Conservation (phyloP, 1,140 invertebrate genomes). For the Lysiphlebus fabarum region DNA sequence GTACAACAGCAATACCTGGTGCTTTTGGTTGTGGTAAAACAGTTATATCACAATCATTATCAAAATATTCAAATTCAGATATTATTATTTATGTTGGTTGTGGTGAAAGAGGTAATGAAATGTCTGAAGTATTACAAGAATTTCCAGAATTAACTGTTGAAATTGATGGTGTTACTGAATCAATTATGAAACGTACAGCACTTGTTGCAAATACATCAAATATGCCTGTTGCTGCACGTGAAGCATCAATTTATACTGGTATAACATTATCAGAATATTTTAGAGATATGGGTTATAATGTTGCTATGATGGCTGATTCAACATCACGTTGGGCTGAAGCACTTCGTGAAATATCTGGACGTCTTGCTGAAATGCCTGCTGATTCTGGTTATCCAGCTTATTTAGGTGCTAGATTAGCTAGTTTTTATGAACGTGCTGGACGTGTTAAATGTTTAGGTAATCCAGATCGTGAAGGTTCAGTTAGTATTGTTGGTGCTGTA, state of each 20-base stretch:
- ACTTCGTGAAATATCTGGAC: slow-evolving; percentile 98
- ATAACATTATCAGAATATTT: slow-evolving; percentile 99
- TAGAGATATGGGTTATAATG: slow-evolving; percentile 99
- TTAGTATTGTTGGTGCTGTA: slow-evolving; percentile 99
- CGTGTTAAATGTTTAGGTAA: slow-evolving; percentile 95
- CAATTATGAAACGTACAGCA: slow-evolving; percentile 99
- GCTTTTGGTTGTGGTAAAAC: slow-evolving; percentile 85
- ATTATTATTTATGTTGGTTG: slow-evolving; percentile 99
- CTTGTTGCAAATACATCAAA: slow-evolving; percentile 99
- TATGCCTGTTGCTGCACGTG: slow-evolving; percentile 99
- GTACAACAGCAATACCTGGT: slow-evolving; percentile 80
- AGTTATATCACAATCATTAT: slow-evolving; percentile 78
- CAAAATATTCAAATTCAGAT: slow-evolving; percentile 81
- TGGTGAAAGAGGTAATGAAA: slow-evolving; percentile 81
- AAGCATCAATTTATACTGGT: slow-evolving; percentile 99
- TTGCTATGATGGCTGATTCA: slow-evolving; percentile 99
- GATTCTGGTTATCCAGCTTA: slow-evolving; percentile 99
- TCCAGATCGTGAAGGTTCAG: slow-evolving; percentile 95
- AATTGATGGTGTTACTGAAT: slow-evolving; percentile 93
- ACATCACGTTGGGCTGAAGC: slow-evolving; percentile 99
- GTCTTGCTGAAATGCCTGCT: slow-evolving; percentile 99
- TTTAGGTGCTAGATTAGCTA: slow-evolving; percentile 94
- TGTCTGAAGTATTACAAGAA: slow-evolving; percentile 92
- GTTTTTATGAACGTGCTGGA: slow-evolving; percentile 99
- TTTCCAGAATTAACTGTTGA: slow-evolving; percentile 98